A percentile compares a stretch with the other conserved stretches of the same genome.
These are phyloP conservation scores for Illadopsis cleaveri DNA, from an alignment of 2,113 vertebrate genomes.

Conservation along the genomic window DNA sequence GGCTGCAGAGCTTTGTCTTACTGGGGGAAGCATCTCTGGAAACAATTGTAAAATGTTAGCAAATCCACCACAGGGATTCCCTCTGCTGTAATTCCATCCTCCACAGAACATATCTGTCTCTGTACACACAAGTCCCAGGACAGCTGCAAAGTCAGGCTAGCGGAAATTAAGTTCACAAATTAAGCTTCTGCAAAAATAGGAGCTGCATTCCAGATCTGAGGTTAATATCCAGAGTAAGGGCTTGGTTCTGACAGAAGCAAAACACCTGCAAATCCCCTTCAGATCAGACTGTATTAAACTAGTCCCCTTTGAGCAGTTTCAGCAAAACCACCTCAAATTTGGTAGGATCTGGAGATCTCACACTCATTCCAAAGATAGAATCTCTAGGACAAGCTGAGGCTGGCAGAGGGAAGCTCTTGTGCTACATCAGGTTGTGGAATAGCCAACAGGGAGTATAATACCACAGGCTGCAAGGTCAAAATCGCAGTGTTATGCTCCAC, in stretches of 20 bases:
- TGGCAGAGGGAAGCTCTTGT: neutral
- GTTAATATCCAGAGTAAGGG: slow-evolving; percentile 34
- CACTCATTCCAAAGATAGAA: neutral
- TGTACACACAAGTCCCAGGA: slow-evolving; percentile 53
- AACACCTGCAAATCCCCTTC: slow-evolving; percentile 45
- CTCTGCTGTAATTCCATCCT: slow-evolving; percentile 63
- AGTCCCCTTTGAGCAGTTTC: neutral
- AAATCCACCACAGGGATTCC: slow-evolving; percentile 63
- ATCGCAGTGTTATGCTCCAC: neutral
- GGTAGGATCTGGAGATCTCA: neutral
- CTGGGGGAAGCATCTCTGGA: neutral
- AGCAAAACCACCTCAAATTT: neutral
- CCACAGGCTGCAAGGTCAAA: neutral
- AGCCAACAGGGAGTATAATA: neutral
- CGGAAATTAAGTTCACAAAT: slow-evolving; percentile 67
- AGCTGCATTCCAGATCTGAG: slow-evolving; percentile 55
- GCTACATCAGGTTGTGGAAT: neutral
- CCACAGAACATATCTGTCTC: slow-evolving; percentile 48
- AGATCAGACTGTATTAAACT: neutral
- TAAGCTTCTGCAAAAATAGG: slow-evolving; percentile 67
- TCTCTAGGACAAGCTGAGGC: neutral
- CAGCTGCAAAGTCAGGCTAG: slow-evolving; percentile 64
- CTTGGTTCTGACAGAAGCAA: slow-evolving; percentile 49
- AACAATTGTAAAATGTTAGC: slow-evolving; percentile 57
- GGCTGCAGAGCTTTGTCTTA: slow-evolving; percentile 25